Evolutionary conservation across 2,888 invertebrate species (phyloP).

Genomic region (Pristionchus mayeri): DNA sequence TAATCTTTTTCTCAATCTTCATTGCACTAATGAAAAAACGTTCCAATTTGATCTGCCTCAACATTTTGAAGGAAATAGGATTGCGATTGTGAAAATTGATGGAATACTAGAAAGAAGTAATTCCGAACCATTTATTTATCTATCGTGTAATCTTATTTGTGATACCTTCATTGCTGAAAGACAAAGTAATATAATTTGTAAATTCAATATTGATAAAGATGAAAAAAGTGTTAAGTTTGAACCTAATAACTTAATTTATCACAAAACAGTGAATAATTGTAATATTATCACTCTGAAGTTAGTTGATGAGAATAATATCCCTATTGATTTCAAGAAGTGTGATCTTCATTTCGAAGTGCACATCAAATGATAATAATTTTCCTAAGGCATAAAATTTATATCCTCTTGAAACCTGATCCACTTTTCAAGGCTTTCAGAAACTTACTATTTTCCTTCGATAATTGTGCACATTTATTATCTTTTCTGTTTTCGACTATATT

Average conservation of each 20-base stretch:
- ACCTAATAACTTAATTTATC: constrained; percentile 52
- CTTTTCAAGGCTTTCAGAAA: constrained; percentile 49
- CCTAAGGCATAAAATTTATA: no score
- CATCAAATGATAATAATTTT: no score
- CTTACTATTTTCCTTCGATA: constrained; percentile 17
- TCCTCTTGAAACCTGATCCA: constrained; percentile 53
- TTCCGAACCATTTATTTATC: neutral
- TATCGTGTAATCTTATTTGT: neutral
- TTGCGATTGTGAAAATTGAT: constrained; percentile 51
- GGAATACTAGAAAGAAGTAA: constrained; percentile 38
- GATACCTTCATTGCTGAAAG: constrained; percentile 27
- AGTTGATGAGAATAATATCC: constrained; percentile 39
- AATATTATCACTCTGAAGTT: neutral
- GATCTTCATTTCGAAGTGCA: constrained; percentile 46
- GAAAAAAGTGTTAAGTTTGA: constrained; percentile 28
- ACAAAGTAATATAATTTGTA: constrained; percentile 50
- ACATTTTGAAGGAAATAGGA: constrained; percentile 46
- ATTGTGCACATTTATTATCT: neutral
- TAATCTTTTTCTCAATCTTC: constrained; percentile 46
- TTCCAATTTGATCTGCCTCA: constrained; percentile 52
- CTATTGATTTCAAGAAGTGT: constrained; percentile 49
- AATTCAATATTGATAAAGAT: constrained; percentile 20
- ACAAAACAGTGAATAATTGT: neutral
- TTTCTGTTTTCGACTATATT: neutral
- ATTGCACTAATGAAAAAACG: constrained; percentile 52